Conservation (phyloP, 2,888 invertebrate species). For the Cylindroiulus punctatus region DNA sequence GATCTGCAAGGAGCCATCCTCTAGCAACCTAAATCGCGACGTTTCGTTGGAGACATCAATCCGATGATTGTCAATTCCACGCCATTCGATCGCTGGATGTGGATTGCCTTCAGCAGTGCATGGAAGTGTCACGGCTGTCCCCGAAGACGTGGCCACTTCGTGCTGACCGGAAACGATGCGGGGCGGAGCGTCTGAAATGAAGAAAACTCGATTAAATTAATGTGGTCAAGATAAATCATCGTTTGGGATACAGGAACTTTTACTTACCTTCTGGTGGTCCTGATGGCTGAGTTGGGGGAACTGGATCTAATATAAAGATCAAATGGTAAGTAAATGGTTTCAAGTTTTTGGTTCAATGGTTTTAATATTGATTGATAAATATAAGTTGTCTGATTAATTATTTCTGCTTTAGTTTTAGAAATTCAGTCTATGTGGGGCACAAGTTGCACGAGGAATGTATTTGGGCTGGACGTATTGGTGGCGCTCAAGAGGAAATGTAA, state of each 20-base stretch:
- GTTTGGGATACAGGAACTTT: not conserved
- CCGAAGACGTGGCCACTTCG: constrained; percentile 75
- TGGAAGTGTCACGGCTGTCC: constrained; percentile 77
- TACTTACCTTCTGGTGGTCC: not conserved
- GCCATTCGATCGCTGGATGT: constrained; percentile 80
- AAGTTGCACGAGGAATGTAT: no score
- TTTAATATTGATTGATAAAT: no score
- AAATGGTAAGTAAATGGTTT: not conserved
- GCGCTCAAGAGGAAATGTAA: no score
- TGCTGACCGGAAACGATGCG: constrained; percentile 67
- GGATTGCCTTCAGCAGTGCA: constrained; percentile 83
- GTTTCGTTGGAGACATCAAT: constrained; percentile 63
- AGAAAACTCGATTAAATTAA: not conserved
- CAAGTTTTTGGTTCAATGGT: not conserved
- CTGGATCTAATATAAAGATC: not conserved
- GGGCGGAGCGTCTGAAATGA: constrained; percentile 52
- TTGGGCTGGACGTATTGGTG: no score
- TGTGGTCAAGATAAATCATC: not conserved
- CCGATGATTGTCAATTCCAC: constrained; percentile 71
- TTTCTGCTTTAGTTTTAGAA: no score
- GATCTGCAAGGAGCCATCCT: constrained; percentile 82
- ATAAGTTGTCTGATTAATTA: no score
- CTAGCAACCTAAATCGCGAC: constrained; percentile 73
- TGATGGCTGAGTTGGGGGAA: not conserved
- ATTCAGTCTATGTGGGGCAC: no score